Evolutionary conservation across 2,797 vertebrate species (phyloP), one percentile per base, ranked within the genome.

Genomic region (Fratercula arctica): DNA sequence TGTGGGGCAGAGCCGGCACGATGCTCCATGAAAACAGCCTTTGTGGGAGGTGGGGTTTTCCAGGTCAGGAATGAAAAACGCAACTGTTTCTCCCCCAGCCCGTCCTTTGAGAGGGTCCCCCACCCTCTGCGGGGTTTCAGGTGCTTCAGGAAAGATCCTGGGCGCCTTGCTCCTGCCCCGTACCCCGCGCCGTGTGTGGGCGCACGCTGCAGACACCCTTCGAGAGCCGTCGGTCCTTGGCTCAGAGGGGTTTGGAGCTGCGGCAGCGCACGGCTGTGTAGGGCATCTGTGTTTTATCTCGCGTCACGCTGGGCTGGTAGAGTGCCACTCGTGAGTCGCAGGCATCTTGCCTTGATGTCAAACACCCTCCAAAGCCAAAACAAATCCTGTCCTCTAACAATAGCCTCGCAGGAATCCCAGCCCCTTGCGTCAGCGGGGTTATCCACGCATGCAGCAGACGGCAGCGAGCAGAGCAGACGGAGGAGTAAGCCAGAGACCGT

Each of bases 241-340:
- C 45, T 29, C 17, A 0, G 14, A 20, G 80, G 31, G 57, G 7
- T 16, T 39, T 3, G 13, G 39, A 31, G 54, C 63, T 3, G 3
- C 14, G 2, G 56, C 67, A 24, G 37, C 31, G 0, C 25, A 11
- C 11, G 24, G 76, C 77, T 67, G 37, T 13, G 0, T 3, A 11
- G 68, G 78, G 88, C 76, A 43, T 80, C 95, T 87, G 84, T 88
- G 90, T 91, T 94, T 45, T 72, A 61, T 83, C 87, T 84, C 20
- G 7, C 11, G 0, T 50, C 2, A 1, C 2, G 18, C 45, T 24
- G 31, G 68, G 77, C 81, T 83, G 81, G 43, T 51, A 11, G 84
- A 10, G 72, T 19, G 75, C 48, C 84, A 7, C 87, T 82, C 20
- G 8, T 39, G 84, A 75, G 63, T 51, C 17, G 33, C 74, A 4